Percentiles rank a stretch among this genome's conserved stretches.
These are phyloP conservation scores for Uria lomvia DNA, from an alignment of 2,113 vertebrate species.

Conservation along the genomic window DNA sequence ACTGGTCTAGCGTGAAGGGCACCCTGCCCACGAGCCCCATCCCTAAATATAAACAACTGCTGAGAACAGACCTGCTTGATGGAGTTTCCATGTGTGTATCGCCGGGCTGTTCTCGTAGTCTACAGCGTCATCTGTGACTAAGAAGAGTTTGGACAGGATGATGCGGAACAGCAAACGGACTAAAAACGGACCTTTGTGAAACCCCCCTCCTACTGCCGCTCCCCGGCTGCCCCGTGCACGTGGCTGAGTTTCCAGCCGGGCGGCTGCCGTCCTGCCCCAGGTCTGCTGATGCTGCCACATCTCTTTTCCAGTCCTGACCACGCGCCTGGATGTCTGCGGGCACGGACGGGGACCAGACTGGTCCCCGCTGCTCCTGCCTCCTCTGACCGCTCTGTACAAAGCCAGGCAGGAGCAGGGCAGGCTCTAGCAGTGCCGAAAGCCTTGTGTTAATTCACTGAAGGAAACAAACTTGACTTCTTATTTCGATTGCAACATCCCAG, in stretches of 20 bases:
- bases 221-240: accelerated
- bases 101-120: conserved; percentile 69
- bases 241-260: neutral
- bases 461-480: neutral
- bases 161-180: neutral
- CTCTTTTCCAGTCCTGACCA: neutral
- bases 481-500: neutral
- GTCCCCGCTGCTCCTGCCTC: neutral
- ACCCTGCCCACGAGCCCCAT: neutral
- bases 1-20: neutral
- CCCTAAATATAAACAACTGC: neutral
- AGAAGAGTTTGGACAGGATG: neutral
- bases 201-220: accelerated
- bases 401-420: neutral
- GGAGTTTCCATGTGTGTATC: conserved; percentile 41
- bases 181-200: neutral
- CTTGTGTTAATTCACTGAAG: neutral
- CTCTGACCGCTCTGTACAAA: neutral
- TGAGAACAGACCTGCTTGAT: neutral
- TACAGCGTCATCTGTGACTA: neutral
- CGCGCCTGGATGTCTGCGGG: neutral
- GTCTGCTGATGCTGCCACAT: conserved; percentile 34
- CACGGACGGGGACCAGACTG: neutral
- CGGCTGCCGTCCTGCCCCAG: accelerated
- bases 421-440: neutral